A percentile compares a stretch with the other conserved stretches of the same genome.
These are phyloP conservation scores for Brachionus sp. DNA, from an alignment of 1,140 invertebrate species.

Conservation along the genomic window DNA sequence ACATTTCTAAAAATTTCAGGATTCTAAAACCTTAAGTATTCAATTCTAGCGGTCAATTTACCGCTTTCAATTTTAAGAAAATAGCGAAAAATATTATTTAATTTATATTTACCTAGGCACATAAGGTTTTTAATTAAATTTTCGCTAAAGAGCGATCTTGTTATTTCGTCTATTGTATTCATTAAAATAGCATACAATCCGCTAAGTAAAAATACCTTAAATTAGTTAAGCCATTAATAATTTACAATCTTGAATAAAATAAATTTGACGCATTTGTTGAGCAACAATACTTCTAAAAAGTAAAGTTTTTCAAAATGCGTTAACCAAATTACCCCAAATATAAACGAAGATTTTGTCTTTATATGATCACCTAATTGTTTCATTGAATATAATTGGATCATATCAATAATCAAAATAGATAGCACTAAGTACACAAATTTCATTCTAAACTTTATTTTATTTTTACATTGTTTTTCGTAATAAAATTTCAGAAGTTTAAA, in stretches of 20 bases:
- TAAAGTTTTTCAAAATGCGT: neutral
- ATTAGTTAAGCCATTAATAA: neutral
- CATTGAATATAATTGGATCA: neutral
- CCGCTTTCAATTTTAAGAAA: neutral
- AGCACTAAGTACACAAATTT: neutral
- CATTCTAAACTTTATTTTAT: neutral
- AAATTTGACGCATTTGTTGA: neutral
- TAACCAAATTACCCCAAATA: neutral
- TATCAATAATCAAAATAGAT: neutral
- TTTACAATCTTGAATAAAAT: neutral
- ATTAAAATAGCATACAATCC: neutral
- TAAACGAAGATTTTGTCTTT: neutral
- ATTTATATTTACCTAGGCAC: neutral
- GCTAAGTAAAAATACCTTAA: constrained; percentile 23
- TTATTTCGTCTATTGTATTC: neutral
- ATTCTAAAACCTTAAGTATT: too few relatives aligned
- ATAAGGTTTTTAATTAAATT: constrained; percentile 32
- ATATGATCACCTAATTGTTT: neutral
- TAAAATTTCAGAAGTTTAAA: neutral
- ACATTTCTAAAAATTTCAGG: too few relatives aligned
- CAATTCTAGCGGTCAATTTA: neutral
- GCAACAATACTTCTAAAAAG: neutral
- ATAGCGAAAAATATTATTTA: neutral
- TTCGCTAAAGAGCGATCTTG: neutral
- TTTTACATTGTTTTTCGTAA: neutral